These are phyloP conservation scores for Amphilophus citrinellus DNA, from an alignment of 2,113 vertebrate species.

Conservation along the genomic window DNA sequence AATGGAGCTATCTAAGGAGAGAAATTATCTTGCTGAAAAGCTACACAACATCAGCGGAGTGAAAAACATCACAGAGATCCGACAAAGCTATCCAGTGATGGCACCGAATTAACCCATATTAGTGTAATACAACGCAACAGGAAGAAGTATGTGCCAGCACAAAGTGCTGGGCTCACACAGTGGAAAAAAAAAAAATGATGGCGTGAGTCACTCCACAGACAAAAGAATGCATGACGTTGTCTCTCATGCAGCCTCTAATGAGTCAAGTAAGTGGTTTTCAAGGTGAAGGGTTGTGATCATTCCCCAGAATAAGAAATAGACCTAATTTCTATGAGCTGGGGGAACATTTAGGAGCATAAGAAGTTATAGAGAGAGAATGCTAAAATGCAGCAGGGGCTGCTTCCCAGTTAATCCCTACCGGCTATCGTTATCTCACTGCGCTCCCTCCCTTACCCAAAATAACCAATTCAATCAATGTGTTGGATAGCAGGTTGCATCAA, in stretches of 20 bases:
- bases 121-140: conserved; percentile 34
- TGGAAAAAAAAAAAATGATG: neutral
- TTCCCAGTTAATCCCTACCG: neutral
- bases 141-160: neutral
- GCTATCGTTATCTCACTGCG: neutral
- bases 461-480: conserved; percentile 15
- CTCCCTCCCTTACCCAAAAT: neutral
- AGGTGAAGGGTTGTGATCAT: neutral
- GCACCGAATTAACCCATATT: conserved; percentile 53
- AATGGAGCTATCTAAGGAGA: conserved; percentile 20
- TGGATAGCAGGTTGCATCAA: neutral
- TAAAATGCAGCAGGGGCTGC: no score
- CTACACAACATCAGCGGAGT: neutral
- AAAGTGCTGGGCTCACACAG: conserved; percentile 10
- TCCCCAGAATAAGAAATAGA: neutral
- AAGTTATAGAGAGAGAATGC: neutral
- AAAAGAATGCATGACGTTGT: neutral
- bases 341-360: neutral
- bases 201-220: conserved; percentile 6
- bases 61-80: neutral
- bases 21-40: conserved; percentile 1
- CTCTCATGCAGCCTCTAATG: neutral
- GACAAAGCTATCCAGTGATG: conserved; percentile 16
- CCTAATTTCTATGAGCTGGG: neutral
- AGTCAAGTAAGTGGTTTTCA: neutral